Evolutionary conservation across 2,888 invertebrate species (phyloP).

Genomic region (Tupiocoris notatus): DNA sequence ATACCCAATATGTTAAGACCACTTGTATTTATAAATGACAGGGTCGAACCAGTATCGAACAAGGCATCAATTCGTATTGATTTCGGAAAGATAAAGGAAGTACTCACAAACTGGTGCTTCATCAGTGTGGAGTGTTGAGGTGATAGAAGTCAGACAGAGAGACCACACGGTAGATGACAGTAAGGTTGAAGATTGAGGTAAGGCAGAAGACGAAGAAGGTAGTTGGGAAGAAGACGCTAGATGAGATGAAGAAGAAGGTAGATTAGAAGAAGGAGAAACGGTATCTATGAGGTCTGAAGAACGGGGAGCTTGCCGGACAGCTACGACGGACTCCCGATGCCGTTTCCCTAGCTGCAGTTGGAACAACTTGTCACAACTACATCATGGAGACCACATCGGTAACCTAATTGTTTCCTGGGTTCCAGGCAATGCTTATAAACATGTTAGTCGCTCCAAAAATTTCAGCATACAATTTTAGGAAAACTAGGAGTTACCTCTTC

Average conservation of each 20-base stretch:
- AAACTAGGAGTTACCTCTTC: too few species aligned
- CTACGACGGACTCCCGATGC: constrained; percentile 5
- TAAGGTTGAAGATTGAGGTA: neutral
- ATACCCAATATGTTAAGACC: neutral
- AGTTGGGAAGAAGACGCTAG: neutral
- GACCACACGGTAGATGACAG: too few species aligned
- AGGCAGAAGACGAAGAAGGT: neutral
- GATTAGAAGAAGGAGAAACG: neutral
- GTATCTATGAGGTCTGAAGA: neutral
- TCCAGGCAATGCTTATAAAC: neutral
- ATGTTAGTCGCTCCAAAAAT: constrained; percentile 1
- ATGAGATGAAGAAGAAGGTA: neutral
- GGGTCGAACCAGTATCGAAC: constrained; percentile 8
- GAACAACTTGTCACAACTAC: constrained; percentile 9
- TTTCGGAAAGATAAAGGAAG: neutral
- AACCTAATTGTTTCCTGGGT: constrained; percentile 24
- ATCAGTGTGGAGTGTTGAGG: too few species aligned
- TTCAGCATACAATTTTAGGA: neutral
- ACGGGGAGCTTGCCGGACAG: constrained; percentile 9
- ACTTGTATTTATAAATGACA: neutral
- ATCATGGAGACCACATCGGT: constrained; percentile 11
- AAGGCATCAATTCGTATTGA: neutral
- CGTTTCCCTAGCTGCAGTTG: constrained; percentile 5
- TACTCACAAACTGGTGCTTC: neutral
- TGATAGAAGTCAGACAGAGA: too few species aligned